Percentiles rank a stretch among this genome's conserved stretches.
Conservation (phyloP, 2,888 invertebrate species). For the Cremastinae sp. region DNA sequence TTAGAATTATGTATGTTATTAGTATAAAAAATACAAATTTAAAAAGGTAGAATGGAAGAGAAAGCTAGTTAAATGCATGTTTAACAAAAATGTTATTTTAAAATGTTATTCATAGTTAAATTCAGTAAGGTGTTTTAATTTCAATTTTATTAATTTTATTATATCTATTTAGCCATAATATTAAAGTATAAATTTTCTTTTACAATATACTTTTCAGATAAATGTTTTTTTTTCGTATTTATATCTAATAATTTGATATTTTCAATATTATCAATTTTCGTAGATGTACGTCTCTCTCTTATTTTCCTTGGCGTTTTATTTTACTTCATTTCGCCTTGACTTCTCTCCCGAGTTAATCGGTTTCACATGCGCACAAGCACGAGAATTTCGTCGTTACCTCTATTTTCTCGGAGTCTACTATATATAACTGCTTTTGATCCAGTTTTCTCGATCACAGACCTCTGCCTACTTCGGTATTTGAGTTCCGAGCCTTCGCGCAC, state of each 20-base stretch:
- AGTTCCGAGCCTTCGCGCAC: slow-evolving; percentile 3
- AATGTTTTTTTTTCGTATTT: background rate
- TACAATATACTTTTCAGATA: too few relatives aligned
- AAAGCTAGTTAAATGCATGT: too few relatives aligned
- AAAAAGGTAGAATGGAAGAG: too few relatives aligned
- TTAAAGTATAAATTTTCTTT: too few relatives aligned
- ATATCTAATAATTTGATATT: slow-evolving; percentile 25
- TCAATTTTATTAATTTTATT: too few relatives aligned
- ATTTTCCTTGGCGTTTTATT: background rate
- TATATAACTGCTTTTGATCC: slow-evolving; percentile 21
- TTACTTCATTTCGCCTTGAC: slow-evolving; percentile 1
- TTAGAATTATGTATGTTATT: too few relatives aligned
- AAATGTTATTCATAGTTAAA: too few relatives aligned
- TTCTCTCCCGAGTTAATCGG: slow-evolving; percentile 26
- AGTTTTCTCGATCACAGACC: slow-evolving; percentile 47
- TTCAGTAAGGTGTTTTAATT: too few relatives aligned
- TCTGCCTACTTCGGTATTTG: slow-evolving; percentile 35
- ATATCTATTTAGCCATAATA: too few relatives aligned
- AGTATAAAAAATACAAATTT: too few relatives aligned
- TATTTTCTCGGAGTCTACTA: slow-evolving; percentile 33
- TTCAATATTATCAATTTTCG: slow-evolving; percentile 38
- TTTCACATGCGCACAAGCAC: slow-evolving; percentile 13
- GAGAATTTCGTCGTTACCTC: slow-evolving; percentile 31
- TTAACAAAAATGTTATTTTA: too few relatives aligned
- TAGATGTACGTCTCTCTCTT: background rate